Evolutionary conservation across 2,797 vertebrate species (phyloP), one percentile per base, ranked within the genome.

Genomic region (Thalassophryne amazonica): DNA sequence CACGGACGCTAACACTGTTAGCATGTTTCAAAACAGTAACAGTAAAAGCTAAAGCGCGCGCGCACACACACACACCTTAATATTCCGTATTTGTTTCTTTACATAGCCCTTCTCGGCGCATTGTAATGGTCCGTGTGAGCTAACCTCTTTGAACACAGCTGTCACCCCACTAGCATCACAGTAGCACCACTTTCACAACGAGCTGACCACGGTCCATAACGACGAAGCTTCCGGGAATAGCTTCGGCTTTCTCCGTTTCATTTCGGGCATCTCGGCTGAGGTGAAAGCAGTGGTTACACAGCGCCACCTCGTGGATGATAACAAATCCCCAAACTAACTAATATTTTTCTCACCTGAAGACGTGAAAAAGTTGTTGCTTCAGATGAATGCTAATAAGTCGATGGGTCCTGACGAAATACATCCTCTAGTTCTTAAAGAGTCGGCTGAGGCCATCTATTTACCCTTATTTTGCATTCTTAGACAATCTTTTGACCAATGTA

Each of bases 171-270:
- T 20, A 5, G 49, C 32, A 25, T 42, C 24, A 29, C 24, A 34
- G 15, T 41, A 54, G 73, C 74, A 81, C 69, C 68, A 18, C 56
- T 72, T 23, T 5, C 46, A 73, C 68, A 72, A 71, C 63, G 53
- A 48, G 33, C 40, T 73, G 76, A 71, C 60, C 66, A 59, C 14
- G 24, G 52, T 45, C 49, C 65, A 31, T 34, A 50, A 53, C 54
- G 45, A 59, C 20, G 2, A 20, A 32, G 48, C 69, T 87, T 87
- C 83, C 85, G 83, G 83, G 75, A 22, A 81, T 42, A 5, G 4
- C n/a, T 11, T 85, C 81, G 85, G 60, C 3, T 31, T 41, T 60
- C 7, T 60, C 28, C 83, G 81, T 22, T 5, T 4, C 0, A n/a
- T 2, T 57, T 76, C 80, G 79, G 2, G 3, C 51, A 29, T 36